phyloP scores from a whole-genome alignment of 1,140 invertebrate species.

The Lucilia cuprina region DNA sequence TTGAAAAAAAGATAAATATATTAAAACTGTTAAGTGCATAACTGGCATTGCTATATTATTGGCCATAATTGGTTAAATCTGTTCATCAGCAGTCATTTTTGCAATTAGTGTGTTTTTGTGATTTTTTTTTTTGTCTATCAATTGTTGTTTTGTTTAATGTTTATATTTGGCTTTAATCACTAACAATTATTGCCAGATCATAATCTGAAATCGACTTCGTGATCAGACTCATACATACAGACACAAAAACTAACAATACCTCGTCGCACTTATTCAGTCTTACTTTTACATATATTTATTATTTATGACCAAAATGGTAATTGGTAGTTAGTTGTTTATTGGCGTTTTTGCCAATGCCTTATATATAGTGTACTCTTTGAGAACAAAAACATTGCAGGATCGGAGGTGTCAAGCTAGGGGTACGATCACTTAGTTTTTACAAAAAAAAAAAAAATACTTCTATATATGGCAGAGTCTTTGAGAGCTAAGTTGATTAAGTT shows the following conservation, averaged over 20 bases:
- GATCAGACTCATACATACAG: neutral
- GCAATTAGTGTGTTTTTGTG: neutral
- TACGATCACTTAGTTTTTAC: neutral
- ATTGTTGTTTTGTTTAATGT: neutral
- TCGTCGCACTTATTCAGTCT: neutral
- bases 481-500: too few relatives aligned
- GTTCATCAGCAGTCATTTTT: neutral
- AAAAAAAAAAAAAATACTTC: too few relatives aligned
- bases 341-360: neutral
- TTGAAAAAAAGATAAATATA: neutral
- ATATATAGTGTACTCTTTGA: neutral
- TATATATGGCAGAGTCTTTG: too few relatives aligned
- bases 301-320: slow-evolving; percentile 15
- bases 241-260: neutral
- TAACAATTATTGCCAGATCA: slow-evolving; percentile 14
- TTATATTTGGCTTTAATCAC: neutral
- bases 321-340: neutral
- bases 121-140: neutral
- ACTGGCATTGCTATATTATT: neutral
- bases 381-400: neutral
- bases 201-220: neutral
- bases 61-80: slow-evolving; percentile 7
- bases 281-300: neutral
- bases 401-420: neutral
- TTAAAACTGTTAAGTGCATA: neutral